These are phyloP conservation scores for Dasyurus viverrinus DNA, from an alignment of 2,113 vertebrate species.

Conservation along the genomic window DNA sequence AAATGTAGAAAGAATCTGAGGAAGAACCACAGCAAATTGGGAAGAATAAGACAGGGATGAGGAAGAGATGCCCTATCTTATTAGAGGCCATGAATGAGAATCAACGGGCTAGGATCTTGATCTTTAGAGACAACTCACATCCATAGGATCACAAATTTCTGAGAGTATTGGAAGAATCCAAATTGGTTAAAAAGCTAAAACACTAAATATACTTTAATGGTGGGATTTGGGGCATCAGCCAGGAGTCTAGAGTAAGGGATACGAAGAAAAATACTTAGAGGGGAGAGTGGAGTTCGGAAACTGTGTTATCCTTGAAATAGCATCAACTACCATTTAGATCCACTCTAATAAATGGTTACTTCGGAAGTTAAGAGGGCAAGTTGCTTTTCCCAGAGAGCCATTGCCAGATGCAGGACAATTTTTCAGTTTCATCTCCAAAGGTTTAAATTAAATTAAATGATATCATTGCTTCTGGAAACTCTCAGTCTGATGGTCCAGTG, in stretches of 20 bases:
- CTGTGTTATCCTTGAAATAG: neutral
- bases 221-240: neutral
- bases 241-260: neutral
- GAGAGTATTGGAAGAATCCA: neutral
- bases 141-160: neutral
- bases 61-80: neutral
- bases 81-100: neutral
- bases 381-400: neutral
- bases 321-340: neutral
- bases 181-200: neutral
- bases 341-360: neutral
- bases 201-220: neutral
- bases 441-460: neutral
- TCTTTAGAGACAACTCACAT: neutral
- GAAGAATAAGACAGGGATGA: neutral
- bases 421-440: slow-evolving; percentile 14
- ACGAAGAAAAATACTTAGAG: neutral
- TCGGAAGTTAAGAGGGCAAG: neutral
- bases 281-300: neutral
- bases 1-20: neutral
- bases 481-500: neutral
- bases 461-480: neutral
- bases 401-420: neutral
- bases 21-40: neutral
- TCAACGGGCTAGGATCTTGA: neutral